Conservation (phyloP, 2,113 vertebrate species). For the Melospiza georgiana region DNA sequence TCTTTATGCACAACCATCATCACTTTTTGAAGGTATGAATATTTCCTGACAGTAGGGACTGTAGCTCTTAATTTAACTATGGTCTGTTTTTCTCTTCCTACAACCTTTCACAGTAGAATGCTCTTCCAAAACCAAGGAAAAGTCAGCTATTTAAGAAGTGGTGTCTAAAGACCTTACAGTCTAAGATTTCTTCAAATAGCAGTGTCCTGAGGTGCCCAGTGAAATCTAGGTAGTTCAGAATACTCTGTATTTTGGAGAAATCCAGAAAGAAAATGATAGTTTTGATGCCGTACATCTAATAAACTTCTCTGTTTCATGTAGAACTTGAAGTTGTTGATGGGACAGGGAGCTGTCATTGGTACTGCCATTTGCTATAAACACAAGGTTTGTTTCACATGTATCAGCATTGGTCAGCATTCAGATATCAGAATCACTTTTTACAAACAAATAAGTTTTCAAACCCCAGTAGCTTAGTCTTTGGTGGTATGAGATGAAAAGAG, state of each 20-base stretch:
- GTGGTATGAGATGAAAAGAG: not conserved
- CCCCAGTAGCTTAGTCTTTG: not conserved
- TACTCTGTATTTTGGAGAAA: not conserved
- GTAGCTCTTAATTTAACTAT: not conserved
- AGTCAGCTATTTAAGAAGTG: not conserved
- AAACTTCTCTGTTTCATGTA: not conserved
- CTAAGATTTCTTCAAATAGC: not conserved
- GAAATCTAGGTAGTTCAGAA: not conserved
- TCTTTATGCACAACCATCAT: not conserved
- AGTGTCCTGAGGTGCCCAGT: not conserved
- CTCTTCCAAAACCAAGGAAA: not conserved
- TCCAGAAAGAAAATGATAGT: not conserved
- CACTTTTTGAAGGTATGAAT: not conserved
- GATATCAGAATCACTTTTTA: not conserved
- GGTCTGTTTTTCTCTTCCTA: not conserved
- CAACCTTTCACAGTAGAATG: not conserved
- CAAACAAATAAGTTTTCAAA: not conserved
- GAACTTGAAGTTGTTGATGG: not conserved
- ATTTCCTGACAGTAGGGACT: not conserved
- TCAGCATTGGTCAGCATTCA: not conserved
- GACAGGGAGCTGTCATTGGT: not conserved
- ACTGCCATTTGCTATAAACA: not conserved
- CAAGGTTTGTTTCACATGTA: not conserved
- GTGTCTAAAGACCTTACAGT: not conserved
- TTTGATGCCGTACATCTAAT: not conserved